A percentile compares a stretch with the other conserved stretches of the same genome.
phyloP scores from a whole-genome alignment of 2,888 invertebrate genomes.

The Drosophila ezoana region DNA sequence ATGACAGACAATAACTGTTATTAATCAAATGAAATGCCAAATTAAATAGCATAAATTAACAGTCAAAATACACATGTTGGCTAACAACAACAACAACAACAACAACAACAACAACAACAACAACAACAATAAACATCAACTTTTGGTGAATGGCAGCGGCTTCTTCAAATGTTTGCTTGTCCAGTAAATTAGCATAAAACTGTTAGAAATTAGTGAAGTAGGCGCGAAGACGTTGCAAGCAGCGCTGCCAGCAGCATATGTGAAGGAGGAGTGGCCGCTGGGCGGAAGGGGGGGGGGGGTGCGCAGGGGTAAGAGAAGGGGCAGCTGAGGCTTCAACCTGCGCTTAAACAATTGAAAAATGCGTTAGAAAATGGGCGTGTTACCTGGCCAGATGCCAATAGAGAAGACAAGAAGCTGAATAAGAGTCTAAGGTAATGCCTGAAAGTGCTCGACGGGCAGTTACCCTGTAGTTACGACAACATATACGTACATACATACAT shows the following conservation, averaged over 20 bases:
- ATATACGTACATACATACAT: too few relatives aligned
- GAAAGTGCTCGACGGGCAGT: too few relatives aligned
- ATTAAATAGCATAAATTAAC: constrained; percentile 68
- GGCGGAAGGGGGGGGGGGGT: neutral
- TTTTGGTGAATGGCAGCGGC: constrained; percentile 55
- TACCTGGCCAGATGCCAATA: constrained; percentile 11
- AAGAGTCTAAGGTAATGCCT: neutral
- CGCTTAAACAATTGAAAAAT: constrained; percentile 55
- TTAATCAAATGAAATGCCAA: constrained; percentile 71
- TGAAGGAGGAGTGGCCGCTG: neutral
- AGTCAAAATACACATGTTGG: constrained; percentile 50
- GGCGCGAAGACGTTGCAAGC: constrained; percentile 26
- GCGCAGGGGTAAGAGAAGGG: neutral
- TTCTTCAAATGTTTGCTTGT: constrained; percentile 55
- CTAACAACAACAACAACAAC: constrained; percentile 33
- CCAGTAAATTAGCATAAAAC: constrained; percentile 72
- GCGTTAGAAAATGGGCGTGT: constrained; percentile 39
- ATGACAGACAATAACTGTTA: constrained; percentile 46
- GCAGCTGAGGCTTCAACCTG: neutral
- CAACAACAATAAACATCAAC: constrained; percentile 11
- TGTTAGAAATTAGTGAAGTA: constrained; percentile 65
- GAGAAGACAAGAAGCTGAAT: constrained; percentile 14
- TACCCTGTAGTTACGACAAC: too few relatives aligned
- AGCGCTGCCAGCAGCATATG: neutral
- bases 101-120: constrained; percentile 9